Conservation (phyloP, 2,888 invertebrate genomes). For the Subacronicta megacephala region DNA sequence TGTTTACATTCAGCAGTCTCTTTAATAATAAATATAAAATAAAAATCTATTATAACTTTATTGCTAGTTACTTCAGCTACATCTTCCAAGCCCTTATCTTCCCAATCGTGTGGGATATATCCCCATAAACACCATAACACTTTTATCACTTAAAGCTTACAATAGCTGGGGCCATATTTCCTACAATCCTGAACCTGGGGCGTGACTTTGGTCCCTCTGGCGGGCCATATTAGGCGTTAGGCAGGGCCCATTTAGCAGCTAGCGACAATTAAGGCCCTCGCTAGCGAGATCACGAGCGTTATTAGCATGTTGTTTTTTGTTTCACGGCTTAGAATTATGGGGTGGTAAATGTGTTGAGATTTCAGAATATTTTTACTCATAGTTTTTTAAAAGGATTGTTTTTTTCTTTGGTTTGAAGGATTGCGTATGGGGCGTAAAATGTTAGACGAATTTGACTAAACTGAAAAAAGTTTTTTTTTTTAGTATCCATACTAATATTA, state of each 20-base stretch:
- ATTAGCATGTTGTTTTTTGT: conserved; percentile 66
- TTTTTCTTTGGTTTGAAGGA: no score
- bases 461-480: no score
- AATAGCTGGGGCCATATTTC: conserved; percentile 50
- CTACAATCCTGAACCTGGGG: conserved; percentile 49
- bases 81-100: conserved; percentile 12
- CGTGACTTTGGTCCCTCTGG: conserved; percentile 64
- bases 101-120: conserved; percentile 16
- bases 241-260: conserved; percentile 65
- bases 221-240: conserved; percentile 64
- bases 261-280: conserved; percentile 73
- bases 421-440: no score
- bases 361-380: conserved; percentile 2
- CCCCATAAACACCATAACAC: conserved; percentile 27
- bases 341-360: neutral
- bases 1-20: no score
- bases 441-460: no score
- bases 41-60: conserved; percentile 3
- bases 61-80: neutral
- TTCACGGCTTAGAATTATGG: conserved; percentile 39
- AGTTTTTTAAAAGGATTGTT: neutral
- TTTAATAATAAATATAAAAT: no score
- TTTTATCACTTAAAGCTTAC: conserved; percentile 45
- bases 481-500: no score
- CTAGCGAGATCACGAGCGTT: conserved; percentile 69